A percentile compares a stretch with the other conserved stretches of the same genome.
These are phyloP conservation scores for Microtus richardsoni DNA, from an alignment of 2,113 vertebrate species.

Conservation along the genomic window DNA sequence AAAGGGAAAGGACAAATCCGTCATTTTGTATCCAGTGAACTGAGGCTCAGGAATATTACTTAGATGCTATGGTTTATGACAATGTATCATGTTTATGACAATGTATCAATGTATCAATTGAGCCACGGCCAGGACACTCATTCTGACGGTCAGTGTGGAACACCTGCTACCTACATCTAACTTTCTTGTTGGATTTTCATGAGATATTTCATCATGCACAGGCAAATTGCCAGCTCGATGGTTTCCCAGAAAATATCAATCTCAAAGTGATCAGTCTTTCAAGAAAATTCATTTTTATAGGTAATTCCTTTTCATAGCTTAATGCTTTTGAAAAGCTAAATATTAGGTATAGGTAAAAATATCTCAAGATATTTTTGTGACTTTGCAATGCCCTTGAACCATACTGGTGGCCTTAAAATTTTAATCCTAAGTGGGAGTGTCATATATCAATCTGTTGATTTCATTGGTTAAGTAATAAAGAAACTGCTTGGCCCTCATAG, in stretches of 20 bases:
- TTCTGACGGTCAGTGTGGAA: background rate
- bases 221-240: background rate
- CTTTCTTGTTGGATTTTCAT: background rate
- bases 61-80: background rate
- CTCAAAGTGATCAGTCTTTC: background rate
- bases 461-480: no score
- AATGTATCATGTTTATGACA: background rate
- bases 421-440: background rate
- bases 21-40: background rate
- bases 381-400: background rate
- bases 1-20: background rate
- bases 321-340: conserved; percentile 13
- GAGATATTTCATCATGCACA: background rate
- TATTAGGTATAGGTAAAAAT: background rate
- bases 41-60: background rate
- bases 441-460: no score
- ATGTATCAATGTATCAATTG: background rate
- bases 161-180: background rate
- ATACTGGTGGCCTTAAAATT: background rate
- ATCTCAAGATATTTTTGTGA: conserved; percentile 4
- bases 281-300: conserved; percentile 23
- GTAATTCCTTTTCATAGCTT: conserved; percentile 17
- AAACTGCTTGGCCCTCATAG: no score
- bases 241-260: conserved; percentile 26
- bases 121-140: background rate